A percentile compares a stretch with the other conserved stretches of the same genome.
Conservation (phyloP, 2,888 invertebrate genomes). For the Drosophila nigritarsus region DNA sequence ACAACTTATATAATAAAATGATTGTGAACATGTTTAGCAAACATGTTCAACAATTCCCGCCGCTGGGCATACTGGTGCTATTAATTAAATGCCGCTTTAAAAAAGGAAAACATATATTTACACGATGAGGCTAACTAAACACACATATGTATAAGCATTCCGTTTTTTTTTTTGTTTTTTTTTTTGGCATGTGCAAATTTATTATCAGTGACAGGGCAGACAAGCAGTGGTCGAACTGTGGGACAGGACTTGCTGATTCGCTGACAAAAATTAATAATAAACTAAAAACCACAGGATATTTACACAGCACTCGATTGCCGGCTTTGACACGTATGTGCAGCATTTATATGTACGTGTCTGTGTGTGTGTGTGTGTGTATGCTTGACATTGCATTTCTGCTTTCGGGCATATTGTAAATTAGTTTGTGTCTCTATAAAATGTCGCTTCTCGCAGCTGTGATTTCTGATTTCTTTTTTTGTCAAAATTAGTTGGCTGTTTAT, state of each 20-base stretch:
- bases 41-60: conserved; percentile 17
- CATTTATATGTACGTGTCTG: conserved; percentile 6
- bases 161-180: conserved; percentile 4
- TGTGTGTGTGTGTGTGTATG: conserved; percentile 16
- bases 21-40: conserved; percentile 32
- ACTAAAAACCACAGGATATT: conserved; percentile 79
- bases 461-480: conserved; percentile 24
- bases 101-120: conserved; percentile 45
- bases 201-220: conserved; percentile 77
- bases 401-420: conserved; percentile 64
- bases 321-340: conserved; percentile 3
- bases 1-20: conserved; percentile 19
- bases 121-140: conserved; percentile 48
- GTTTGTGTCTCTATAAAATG: conserved; percentile 47
- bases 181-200: conserved; percentile 55
- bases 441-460: conserved; percentile 7
- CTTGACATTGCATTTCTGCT: conserved; percentile 39
- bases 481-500: conserved; percentile 71
- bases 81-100: conserved; percentile 74
- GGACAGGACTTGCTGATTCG: conserved; percentile 37
- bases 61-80: conserved; percentile 45
- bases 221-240: conserved; percentile 31
- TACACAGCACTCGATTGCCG: conserved; percentile 71
- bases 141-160: not conserved
- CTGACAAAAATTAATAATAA: conserved; percentile 80